Percentiles rank a stretch among this genome's conserved stretches.
phyloP scores from a whole-genome alignment of 2,888 invertebrate genomes.

The Acanthosepion esculentum region DNA sequence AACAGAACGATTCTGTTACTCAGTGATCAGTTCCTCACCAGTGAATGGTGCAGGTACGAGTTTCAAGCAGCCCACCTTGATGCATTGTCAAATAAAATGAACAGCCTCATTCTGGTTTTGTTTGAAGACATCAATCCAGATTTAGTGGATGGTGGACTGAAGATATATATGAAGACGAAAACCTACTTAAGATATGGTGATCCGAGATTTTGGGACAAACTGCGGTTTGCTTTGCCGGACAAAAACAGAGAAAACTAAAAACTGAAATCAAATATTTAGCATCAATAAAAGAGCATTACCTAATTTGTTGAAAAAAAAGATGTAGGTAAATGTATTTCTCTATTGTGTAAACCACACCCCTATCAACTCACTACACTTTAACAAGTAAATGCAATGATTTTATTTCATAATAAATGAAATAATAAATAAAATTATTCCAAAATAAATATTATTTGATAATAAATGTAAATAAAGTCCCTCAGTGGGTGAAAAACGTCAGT shows the following conservation, averaged over 20 bases:
- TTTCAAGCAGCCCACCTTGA: conserved; percentile 91
- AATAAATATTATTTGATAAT: too few relatives aligned
- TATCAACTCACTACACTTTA: too few relatives aligned
- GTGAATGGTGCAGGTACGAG: conserved; percentile 76
- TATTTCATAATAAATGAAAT: too few relatives aligned
- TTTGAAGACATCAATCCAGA: conserved; percentile 88
- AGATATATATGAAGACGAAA: conserved; percentile 89
- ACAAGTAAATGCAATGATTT: too few relatives aligned
- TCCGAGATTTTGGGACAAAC: conserved; percentile 93
- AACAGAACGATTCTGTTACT: conserved; percentile 89
- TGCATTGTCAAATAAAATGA: conserved; percentile 82
- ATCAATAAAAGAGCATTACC: too few relatives aligned
- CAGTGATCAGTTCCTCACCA: conserved; percentile 90
- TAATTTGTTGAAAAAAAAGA: too few relatives aligned
- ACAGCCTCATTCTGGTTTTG: conserved; percentile 87
- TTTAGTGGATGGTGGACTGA: conserved; percentile 88
- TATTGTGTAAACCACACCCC: too few relatives aligned
- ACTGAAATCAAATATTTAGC: too few relatives aligned
- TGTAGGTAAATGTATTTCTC: too few relatives aligned
- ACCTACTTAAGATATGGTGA: conserved; percentile 90
- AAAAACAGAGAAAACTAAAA: conserved; percentile 41
- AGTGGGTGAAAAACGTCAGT: too few relatives aligned
- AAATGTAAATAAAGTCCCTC: too few relatives aligned
- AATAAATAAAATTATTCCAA: too few relatives aligned
- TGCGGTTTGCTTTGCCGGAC: conserved; percentile 86